phyloP scores from a whole-genome alignment of 2,888 invertebrate genomes.

The Agrotis clavis region DNA sequence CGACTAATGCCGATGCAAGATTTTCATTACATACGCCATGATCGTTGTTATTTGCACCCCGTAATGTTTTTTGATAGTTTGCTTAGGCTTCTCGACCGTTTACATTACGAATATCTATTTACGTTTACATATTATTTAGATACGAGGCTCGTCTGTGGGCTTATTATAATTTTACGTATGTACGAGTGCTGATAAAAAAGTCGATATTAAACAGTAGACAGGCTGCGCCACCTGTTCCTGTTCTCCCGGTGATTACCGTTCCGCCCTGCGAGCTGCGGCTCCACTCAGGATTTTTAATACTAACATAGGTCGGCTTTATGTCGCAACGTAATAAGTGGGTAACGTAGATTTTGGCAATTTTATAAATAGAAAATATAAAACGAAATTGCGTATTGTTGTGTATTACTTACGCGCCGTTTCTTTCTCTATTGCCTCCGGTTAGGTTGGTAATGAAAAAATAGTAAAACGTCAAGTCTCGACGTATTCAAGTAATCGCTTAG shows the following conservation, averaged over 20 bases:
- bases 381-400: conserved; percentile 58
- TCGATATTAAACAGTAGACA: conserved; percentile 76
- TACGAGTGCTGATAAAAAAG: conserved; percentile 76
- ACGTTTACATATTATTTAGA: conserved; percentile 73
- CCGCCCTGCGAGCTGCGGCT: conserved; percentile 70
- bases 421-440: conserved; percentile 40
- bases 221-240: conserved; percentile 80
- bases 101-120: conserved; percentile 71
- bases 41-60: conserved; percentile 91
- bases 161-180: conserved; percentile 67
- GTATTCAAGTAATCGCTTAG: conserved; percentile 57
- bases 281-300: conserved; percentile 73
- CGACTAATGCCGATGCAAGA: conserved; percentile 88
- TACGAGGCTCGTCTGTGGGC: conserved; percentile 65
- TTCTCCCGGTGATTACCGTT: conserved; percentile 76
- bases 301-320: conserved; percentile 67
- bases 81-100: conserved; percentile 79
- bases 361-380: conserved; percentile 63
- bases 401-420: conserved; percentile 49
- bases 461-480: conserved; percentile 52
- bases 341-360: conserved; percentile 67
- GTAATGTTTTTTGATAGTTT: conserved; percentile 90
- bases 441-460: conserved; percentile 56
- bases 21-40: conserved; percentile 90
- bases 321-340: conserved; percentile 63